Evolutionary conservation across 2,797 vertebrate genomes (phyloP).

Genomic region (Paramormyrops hopkinsi): DNA sequence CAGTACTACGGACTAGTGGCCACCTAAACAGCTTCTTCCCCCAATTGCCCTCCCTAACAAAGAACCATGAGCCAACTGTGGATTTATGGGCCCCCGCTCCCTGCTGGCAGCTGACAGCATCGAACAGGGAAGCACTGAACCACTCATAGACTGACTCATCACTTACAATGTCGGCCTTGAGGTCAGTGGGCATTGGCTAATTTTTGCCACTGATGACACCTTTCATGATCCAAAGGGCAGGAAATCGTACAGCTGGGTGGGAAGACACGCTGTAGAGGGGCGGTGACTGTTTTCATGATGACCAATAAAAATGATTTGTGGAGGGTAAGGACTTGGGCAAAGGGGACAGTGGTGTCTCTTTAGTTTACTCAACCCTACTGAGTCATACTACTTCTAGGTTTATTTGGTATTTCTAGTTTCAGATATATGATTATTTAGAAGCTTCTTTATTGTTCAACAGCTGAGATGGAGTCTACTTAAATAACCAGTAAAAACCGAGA

Average conservation of each 20-base stretch:
- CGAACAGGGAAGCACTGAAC: neutral
- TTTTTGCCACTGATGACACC: neutral
- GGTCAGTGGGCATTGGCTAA: neutral
- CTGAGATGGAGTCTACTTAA: neutral
- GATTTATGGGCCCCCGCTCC: neutral
- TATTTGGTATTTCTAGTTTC: neutral
- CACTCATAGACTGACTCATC: conserved; percentile 3
- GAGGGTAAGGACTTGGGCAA: neutral
- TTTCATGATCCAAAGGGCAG: neutral
- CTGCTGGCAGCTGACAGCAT: conserved; percentile 5
- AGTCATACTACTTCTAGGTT: neutral
- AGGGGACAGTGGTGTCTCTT: neutral
- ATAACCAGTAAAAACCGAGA: neutral
- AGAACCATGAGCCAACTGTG: neutral
- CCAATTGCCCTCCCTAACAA: neutral
- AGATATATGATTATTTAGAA: neutral
- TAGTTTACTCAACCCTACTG: neutral
- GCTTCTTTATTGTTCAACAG: neutral
- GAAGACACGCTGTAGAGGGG: neutral
- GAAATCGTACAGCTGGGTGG: neutral
- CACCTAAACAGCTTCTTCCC: neutral
- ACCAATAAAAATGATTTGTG: neutral
- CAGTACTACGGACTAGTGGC: neutral
- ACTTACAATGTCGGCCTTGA: neutral
- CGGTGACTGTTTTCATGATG: neutral